phyloP scores from a whole-genome alignment of 1,140 invertebrate species.

The Drosophila cardini region DNA sequence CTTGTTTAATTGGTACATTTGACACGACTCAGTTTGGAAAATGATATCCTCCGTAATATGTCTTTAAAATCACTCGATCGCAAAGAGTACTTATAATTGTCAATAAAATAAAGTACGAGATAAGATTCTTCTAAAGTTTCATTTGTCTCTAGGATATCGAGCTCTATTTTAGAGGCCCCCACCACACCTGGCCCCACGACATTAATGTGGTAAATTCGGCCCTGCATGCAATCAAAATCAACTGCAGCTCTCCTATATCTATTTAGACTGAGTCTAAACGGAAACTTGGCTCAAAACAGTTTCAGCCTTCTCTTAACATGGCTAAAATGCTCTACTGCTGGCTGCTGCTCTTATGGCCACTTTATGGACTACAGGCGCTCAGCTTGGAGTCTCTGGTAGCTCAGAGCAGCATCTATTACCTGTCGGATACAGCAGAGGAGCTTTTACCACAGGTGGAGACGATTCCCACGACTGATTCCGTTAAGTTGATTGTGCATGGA shows the following conservation, averaged over 20 bases:
- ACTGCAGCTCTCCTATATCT: background rate
- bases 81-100: no score
- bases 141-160: no score
- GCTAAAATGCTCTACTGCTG: conserved; percentile 42
- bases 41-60: no score
- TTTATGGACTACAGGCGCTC: conserved; percentile 41
- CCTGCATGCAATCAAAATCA: conserved; percentile 36
- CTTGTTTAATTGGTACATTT: no score
- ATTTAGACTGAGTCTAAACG: conserved; percentile 28
- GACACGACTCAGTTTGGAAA: no score
- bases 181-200: no score
- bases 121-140: no score
- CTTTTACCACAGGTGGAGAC: conserved; percentile 45
- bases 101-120: no score
- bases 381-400: conserved; percentile 41
- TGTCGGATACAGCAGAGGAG: conserved; percentile 31
- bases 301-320: conserved; percentile 34
- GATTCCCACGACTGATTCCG: conserved; percentile 27
- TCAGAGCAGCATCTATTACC: conserved; percentile 72
- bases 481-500: conserved; percentile 79
- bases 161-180: no score
- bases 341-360: conserved; percentile 47
- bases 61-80: no score
- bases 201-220: no score
- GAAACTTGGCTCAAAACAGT: background rate